Base-by-base conservation (phyloP, 1,140 invertebrate genomes). In the Laupala kohalensis region DNA sequence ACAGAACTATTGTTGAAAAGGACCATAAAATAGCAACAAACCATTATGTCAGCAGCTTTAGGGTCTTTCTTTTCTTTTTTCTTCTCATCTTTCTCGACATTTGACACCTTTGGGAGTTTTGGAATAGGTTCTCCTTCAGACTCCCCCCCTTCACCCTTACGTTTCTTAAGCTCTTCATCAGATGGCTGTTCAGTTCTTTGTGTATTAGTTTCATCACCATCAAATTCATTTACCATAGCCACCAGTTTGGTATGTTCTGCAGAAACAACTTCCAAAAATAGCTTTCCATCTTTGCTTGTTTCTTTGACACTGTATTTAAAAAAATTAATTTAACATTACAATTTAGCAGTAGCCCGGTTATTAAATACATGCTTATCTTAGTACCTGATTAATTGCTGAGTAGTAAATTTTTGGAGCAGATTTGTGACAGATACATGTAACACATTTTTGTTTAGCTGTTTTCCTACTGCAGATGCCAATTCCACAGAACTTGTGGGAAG, bases 321-420 rank as follows among this genome's bases (percentile, higher is more conserved):
- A 15, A 63, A n/a, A n/a, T n/a, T n/a, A n/a, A n/a, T n/a, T n/a
- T n/a, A n/a, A n/a, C n/a, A n/a, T n/a, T n/a, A n/a, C n/a, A n/a
- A n/a, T n/a, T n/a, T n/a, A n/a, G n/a, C n/a, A n/a, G n/a, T n/a
- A n/a, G n/a, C n/a, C n/a, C n/a, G n/a, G n/a, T n/a, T n/a, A n/a
- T n/a, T n/a, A n/a, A n/a, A n/a, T n/a, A n/a, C n/a, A 53, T 0
- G 67, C 12, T 26, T 29, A 13, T 9, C 25, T 23, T 29, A 23
- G 27, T 28, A 85, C 84, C 85, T 90, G 73, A 97, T 91, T 23
- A 96, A 82, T 75, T 93, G 91, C 80, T 96, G 94, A 62, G 90
- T 87, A 12, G 92, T 88, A 83, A 97, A 90, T 79, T 96, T 97
- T 74, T 92, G 87, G 0, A 97, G 78, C 67, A 96, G 84, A 81